Evolutionary conservation across 2,888 invertebrate species (phyloP), one percentile per base, ranked within the genome.

Genomic region (Entomobrya multifasciata): DNA sequence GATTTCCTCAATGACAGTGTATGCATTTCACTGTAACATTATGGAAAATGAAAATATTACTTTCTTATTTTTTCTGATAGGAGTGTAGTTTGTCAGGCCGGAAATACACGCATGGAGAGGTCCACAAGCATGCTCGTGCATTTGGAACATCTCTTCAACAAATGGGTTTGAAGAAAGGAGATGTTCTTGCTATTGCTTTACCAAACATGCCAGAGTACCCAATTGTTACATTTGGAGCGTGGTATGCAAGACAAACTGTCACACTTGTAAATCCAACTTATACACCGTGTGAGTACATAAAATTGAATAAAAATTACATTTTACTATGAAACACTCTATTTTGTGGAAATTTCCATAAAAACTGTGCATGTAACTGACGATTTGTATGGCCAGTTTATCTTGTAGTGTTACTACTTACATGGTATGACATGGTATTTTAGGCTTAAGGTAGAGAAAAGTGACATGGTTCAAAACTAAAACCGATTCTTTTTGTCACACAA

Each of bases 221-320:
- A 6, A 74, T 91, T 13, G 65, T 89, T 30, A 85, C 91, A 20
- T 87, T 89, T 55, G 92, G 90, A 44, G 84, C 90, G 0, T 87
- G 90, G 70, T 85, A 88, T 47, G 90, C 91, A n/a, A 90, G 91
- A 10, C 88, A 90, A 15, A 83, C 89, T 8, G 89, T 88, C 30
- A 91, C 91, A 20, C 88, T 91, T 6, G 87, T 91, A n/a, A 92
- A 91, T 88, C 91, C 91, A 6, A 86, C 89, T 6, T 92, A 91
- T 27, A 89, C 90, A 22, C 72, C 87, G 25, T 70, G 89, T 90
- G 65, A 49, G 70, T 49, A 10, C 22, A 1, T 22, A 47, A n/a
- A n/a, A n/a, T 52, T n/a, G 36, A 52, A 11, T 52, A 17, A 10
- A 65, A 10, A 65, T 65, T 30, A 65, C n/a, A n/a, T n/a, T n/a